Evolutionary conservation across 2,113 vertebrate species (phyloP).

Genomic region (Raphicerus campestris): DNA sequence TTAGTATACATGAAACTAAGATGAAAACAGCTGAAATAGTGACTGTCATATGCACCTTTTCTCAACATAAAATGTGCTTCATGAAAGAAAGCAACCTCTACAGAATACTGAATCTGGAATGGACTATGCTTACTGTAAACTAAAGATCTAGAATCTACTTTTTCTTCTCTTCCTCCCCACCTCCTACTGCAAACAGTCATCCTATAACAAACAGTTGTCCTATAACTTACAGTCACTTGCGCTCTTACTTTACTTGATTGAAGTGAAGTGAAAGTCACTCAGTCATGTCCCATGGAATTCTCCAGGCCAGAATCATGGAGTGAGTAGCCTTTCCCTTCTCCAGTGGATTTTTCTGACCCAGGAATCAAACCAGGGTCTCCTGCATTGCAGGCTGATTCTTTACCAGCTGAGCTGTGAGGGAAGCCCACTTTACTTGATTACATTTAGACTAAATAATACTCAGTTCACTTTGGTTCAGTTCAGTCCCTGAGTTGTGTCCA

Average conservation of each 20-base stretch:
- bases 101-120: not conserved
- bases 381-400: not conserved
- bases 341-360: accelerated
- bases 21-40: not conserved
- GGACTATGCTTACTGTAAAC: not conserved
- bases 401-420: not conserved
- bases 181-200: not conserved
- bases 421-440: not conserved
- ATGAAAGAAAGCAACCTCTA: not conserved
- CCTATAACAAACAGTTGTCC: not conserved
- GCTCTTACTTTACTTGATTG: not conserved
- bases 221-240: not conserved
- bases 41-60: not conserved
- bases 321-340: not conserved
- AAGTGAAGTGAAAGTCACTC: not conserved
- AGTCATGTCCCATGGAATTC: not conserved
- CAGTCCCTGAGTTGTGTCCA: not conserved
- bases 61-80: not conserved
- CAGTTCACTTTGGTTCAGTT: not conserved
- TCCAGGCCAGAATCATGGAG: not conserved
- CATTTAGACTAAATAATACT: not conserved
- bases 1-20: not conserved
- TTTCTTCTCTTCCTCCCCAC: not conserved
- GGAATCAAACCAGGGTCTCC: not conserved
- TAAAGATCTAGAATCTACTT: not conserved